Base-by-base conservation (phyloP, 1,140 invertebrate species). In the Drosophila navojoa region DNA sequence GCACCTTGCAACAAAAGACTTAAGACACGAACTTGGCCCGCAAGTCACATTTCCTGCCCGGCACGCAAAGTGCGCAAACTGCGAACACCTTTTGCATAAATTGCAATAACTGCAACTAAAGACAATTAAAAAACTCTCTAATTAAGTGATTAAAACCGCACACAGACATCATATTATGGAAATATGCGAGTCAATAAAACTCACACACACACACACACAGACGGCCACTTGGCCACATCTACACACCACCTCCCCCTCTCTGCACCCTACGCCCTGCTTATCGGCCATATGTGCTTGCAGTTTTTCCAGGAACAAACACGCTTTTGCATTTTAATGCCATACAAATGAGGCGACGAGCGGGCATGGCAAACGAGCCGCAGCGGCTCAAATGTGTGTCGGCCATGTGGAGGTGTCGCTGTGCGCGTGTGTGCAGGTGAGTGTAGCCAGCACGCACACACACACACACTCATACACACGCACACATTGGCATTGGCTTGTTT, bases 81-180 rank as follows among this genome's bases (percentile, higher is more conserved):
- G 25, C 66, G 57, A 61, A 71, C 77, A 70, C 47, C 61, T 67
- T 74, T 71, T 82, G 84, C 84, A 87, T 87, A 87, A 87, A 77
- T 79, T 64, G 70, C 79, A 64, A 60, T 45, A 74, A 69, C 69
- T 68, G 59, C 49, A 38, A 32, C 38, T 42, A 57, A 50, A 86
- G 71, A 74, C 86, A 90, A 90, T 90, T 90, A 90, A 90, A 76
- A 71, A 57, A 42, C 59, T 68, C 68, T 68, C 82, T 90, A 90
- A 90, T 90, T 90, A 90, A 90, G 86, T 86, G 81, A 90, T 90
- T 90, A 72, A 90, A 90, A 82, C 82, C 79, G 81, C 81, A 78
- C 60, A 72, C 74, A 77, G 38, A 63, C 66, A 79, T 35, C 71
- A 63, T 60, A 64, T 68, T 71, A 73, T 80, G 78, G 50, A 80